Conservation (phyloP, 2,888 invertebrate species). For the Baccha elongata region DNA sequence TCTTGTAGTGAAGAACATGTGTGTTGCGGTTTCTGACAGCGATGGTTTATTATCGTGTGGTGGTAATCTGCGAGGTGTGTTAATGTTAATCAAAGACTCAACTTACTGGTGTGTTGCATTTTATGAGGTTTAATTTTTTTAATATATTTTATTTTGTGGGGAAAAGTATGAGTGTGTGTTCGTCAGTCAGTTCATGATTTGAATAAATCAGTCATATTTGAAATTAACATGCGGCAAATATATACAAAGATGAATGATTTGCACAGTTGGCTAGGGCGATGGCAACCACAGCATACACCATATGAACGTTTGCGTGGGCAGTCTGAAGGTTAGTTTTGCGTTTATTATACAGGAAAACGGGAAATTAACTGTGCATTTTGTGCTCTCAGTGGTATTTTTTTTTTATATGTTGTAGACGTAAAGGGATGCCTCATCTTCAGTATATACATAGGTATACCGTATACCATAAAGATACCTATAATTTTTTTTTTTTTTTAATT, state of each 20-base stretch:
- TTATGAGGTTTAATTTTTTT: slow-evolving; percentile 13
- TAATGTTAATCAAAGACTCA: slow-evolving; percentile 64
- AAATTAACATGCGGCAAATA: slow-evolving; percentile 26
- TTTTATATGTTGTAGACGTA: no score
- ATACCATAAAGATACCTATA: no score
- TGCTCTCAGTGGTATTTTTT: no score
- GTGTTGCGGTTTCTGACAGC: slow-evolving; percentile 56
- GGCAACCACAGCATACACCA: background rate
- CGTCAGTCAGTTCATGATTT: slow-evolving; percentile 51
- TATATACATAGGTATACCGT: no score
- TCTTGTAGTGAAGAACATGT: slow-evolving; percentile 42
- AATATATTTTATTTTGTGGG: slow-evolving; percentile 12
- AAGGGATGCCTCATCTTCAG: no score
- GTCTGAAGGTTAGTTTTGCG: background rate
- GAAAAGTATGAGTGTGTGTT: slow-evolving; percentile 21
- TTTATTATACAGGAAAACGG: no score
- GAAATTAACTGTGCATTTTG: no score
- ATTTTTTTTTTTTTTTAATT: no score
- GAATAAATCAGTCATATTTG: slow-evolving; percentile 55
- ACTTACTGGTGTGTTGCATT: slow-evolving; percentile 27
- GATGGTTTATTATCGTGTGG: slow-evolving; percentile 45
- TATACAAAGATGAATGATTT: slow-evolving; percentile 36
- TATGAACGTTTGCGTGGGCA: background rate
- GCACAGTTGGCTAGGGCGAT: slow-evolving; percentile 17
- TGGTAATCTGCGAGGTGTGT: slow-evolving; percentile 57